Percentiles rank a stretch among this genome's conserved stretches.
Conservation (phyloP, 1,140 invertebrate genomes). For the Theocolax elegans region DNA sequence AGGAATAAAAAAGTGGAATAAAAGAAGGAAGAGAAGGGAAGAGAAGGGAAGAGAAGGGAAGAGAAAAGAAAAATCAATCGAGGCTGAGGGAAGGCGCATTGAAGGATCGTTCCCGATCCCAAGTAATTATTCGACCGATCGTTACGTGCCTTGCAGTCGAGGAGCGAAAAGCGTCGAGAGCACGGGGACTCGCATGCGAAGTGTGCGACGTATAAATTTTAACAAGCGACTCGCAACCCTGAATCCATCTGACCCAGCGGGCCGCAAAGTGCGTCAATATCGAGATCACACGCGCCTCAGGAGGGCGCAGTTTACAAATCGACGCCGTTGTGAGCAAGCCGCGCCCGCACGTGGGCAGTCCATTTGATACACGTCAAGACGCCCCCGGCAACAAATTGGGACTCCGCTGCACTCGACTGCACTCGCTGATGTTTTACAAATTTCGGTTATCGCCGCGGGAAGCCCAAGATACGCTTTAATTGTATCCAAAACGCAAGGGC, state of each 20-base stretch:
- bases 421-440: constrained; percentile 55
- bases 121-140: no score
- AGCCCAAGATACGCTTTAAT: constrained; percentile 35
- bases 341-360: constrained; percentile 11
- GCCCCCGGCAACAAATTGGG: constrained; percentile 53
- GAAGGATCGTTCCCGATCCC: no score
- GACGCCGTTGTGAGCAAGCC: background rate
- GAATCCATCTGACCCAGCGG: no score
- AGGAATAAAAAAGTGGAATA: no score
- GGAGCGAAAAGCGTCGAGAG: no score
- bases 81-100: no score
- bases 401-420: no score
- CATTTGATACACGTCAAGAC: constrained; percentile 31
- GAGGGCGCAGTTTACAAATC: constrained; percentile 32
- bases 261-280: constrained; percentile 6
- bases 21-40: no score
- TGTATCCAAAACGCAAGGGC: no score
- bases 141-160: no score
- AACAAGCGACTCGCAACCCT: background rate
- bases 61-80: no score
- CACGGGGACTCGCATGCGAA: background rate
- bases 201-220: constrained; percentile 5
- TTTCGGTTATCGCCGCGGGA: constrained; percentile 60
- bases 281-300: constrained; percentile 26
- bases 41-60: no score